Base-by-base conservation (phyloP, 2,113 vertebrate species). In the Phyllostomus hastatus region DNA sequence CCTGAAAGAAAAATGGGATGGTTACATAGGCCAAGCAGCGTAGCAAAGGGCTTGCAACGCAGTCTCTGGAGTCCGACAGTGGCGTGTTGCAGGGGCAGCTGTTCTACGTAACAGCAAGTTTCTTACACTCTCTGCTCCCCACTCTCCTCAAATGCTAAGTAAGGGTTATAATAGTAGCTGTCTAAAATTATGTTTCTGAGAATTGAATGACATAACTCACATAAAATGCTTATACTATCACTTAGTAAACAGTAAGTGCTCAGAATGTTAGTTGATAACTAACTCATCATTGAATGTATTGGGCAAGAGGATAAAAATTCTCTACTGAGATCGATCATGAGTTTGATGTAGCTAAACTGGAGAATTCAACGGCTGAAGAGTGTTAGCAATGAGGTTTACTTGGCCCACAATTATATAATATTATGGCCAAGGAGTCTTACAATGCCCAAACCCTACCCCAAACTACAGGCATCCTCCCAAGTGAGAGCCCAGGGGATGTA, bases 241-340 rank as follows among this genome's bases (percentile, higher is more conserved):
- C 52, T 70, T 89, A 91, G 19, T 66, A 84, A 95, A 66, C 19
- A 94, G 67, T 88, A 95, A 91, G 33, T 82, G 11, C 15, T 92
- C 46, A 73, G 93, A 95, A 91, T 28, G 7, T 52, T 96, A 50
- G 22, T 66, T 91, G 70, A 81, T 90, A 81, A 73, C 67, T 90
- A 78, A 85, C 38, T 85, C 84, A 94, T 69, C 79, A 43, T 41
- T 35, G 35, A 76, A 38, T 94, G 9, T 66, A 35, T 11, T 80
- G 17, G 24, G n/a, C 19, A 92, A 94, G 69, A 75, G 19, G 43
- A 73, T 78, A 69, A 66, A 88, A 59, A 38, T 78, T 75, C 66
- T 88, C 64, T 75, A 7, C 8, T 38, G 38, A 90, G 38, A 76
- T 78, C 9, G 93, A 16, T 91, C 84, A 52, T 81, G 70, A 76